Evolutionary conservation across 2,888 invertebrate species (phyloP).

Genomic region (Sisyra terminalis): DNA sequence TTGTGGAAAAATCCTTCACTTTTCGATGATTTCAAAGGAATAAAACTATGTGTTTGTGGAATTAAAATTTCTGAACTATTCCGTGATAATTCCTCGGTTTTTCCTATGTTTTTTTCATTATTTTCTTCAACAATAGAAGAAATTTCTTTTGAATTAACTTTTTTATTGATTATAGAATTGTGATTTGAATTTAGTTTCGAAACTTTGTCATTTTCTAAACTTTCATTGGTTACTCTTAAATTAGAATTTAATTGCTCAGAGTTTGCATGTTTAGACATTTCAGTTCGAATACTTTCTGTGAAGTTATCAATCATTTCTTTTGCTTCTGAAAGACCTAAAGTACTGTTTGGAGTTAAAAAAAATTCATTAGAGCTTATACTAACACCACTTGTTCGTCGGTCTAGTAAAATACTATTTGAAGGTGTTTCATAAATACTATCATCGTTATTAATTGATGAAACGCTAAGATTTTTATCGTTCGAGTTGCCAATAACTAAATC

Average conservation of each 20-base stretch:
- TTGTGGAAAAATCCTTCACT: constrained; percentile 15
- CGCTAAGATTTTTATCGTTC: neutral
- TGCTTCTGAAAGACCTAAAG: neutral
- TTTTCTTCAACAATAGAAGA: too few species aligned
- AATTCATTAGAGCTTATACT: neutral
- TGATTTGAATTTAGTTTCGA: too few species aligned
- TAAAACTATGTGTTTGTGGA: neutral
- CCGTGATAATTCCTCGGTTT: too few species aligned
- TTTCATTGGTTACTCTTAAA: too few species aligned
- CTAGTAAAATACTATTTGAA: neutral
- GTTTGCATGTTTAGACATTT: neutral
- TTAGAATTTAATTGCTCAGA: too few species aligned
- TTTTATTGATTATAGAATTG: too few species aligned
- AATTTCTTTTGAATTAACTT: too few species aligned
- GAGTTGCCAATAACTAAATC: constrained; percentile 7
- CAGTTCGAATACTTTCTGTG: neutral
- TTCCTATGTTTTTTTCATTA: too few species aligned
- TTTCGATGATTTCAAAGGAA: neutral
- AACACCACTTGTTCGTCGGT: neutral
- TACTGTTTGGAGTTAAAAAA: constrained; percentile 1
- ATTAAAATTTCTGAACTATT: too few species aligned
- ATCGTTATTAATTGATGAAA: neutral
- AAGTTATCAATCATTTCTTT: neutral
- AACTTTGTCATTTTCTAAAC: too few species aligned
- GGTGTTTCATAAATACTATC: neutral